Conservation (phyloP, 2,888 invertebrate species). For the Sarcophaga subvicina region DNA sequence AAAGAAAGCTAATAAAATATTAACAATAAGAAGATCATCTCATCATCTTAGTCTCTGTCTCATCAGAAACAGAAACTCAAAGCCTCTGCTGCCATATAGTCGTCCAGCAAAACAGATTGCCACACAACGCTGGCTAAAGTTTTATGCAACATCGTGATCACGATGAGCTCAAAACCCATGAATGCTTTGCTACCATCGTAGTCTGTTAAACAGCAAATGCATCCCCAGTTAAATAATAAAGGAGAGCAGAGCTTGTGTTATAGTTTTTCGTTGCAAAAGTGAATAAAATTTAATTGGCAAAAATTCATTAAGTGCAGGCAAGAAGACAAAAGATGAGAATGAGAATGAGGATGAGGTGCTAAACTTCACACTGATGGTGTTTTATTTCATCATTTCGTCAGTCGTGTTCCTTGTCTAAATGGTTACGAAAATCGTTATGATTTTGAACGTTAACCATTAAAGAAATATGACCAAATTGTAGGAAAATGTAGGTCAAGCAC, state of each 20-base stretch:
- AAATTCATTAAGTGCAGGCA: conserved; percentile 73
- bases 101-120: conserved; percentile 9
- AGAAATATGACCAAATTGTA: too few species aligned
- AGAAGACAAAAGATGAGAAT: neutral
- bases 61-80: neutral
- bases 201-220: neutral
- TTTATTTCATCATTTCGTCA: conserved; percentile 8
- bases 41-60: neutral
- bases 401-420: neutral
- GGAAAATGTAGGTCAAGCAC: too few species aligned
- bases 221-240: neutral
- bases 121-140: conserved; percentile 8
- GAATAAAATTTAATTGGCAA: conserved; percentile 80
- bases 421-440: too few species aligned
- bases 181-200: conserved; percentile 11
- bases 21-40: conserved; percentile 58
- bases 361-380: conserved; percentile 76
- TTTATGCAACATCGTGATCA: conserved; percentile 58
- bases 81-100: neutral
- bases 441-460: too few species aligned
- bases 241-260: too few species aligned
- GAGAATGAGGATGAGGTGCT: conserved; percentile 72
- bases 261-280: conserved; percentile 72
- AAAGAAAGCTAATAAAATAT: conserved; percentile 56
- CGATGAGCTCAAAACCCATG: conserved; percentile 12